A percentile compares a stretch with the other conserved stretches of the same genome.
phyloP scores from a whole-genome alignment of 2,888 invertebrate species.

The Euphydryas editha region DNA sequence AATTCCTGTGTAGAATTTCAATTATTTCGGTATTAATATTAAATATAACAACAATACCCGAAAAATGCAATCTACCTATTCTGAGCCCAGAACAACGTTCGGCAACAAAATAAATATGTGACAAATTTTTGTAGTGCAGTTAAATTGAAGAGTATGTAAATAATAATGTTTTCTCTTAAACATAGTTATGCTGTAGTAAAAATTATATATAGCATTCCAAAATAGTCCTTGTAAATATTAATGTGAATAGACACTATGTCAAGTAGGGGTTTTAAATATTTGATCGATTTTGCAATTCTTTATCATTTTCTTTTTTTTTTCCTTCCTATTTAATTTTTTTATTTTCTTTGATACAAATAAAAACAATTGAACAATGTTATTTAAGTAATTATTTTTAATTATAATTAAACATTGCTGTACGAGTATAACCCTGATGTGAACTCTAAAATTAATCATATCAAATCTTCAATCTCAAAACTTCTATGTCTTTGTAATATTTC shows the following conservation, averaged over 20 bases:
- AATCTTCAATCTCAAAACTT: too few species aligned
- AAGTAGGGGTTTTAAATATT: neutral
- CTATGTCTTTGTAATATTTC: constrained; percentile 6
- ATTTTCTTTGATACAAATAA: neutral
- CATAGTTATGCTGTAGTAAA: neutral
- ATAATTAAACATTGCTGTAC: neutral
- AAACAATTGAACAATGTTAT: neutral
- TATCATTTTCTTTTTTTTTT: too few species aligned
- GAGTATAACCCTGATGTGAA: neutral
- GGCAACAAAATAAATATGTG: constrained; percentile 12
- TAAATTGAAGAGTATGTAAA: constrained; percentile 15
- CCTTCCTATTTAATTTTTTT: too few species aligned
- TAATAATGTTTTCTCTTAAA: neutral
- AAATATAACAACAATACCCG: neutral
- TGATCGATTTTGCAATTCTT: too few species aligned
- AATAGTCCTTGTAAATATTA: neutral
- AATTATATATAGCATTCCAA: constrained; percentile 16
- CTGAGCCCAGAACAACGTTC: neutral
- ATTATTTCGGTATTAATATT: neutral
- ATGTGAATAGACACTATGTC: neutral
- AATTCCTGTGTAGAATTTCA: neutral
- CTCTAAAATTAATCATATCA: constrained; percentile 5
- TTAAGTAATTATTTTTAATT: neutral
- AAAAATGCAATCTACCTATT: neutral
- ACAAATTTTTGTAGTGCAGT: constrained; percentile 9